Percentiles rank a stretch among this genome's conserved stretches.
Conservation (phyloP, 1,140 invertebrate species). For the Holcopasites calliopsidis region DNA sequence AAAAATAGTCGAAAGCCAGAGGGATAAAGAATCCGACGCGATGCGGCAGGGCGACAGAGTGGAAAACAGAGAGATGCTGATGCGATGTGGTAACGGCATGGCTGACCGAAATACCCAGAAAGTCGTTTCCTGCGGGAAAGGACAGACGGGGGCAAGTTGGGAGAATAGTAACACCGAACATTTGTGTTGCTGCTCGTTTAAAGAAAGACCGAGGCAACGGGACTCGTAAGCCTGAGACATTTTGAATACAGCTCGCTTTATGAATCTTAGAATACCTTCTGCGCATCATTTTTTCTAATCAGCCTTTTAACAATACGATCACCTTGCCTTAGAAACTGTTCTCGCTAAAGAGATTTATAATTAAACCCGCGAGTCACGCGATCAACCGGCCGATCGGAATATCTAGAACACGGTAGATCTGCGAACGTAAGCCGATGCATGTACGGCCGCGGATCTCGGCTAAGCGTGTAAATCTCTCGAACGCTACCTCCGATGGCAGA, state of each 20-base stretch:
- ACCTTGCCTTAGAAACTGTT: neutral
- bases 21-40: constrained; percentile 16
- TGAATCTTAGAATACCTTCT: no score
- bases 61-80: constrained; percentile 68
- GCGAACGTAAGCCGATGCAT: no score
- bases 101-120: constrained; percentile 41
- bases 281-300: no score
- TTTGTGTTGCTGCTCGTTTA: constrained; percentile 1
- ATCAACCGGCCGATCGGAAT: neutral
- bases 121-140: constrained; percentile 47
- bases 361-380: constrained; percentile 39
- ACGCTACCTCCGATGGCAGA: constrained; percentile 28
- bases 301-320: neutral
- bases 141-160: no score
- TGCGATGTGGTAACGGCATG: constrained; percentile 67
- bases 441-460: constrained; percentile 27
- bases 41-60: constrained; percentile 59
- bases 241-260: no score
- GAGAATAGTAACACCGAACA: neutral
- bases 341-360: constrained; percentile 10
- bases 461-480: constrained; percentile 30
- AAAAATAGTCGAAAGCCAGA: constrained; percentile 45
- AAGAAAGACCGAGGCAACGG: constrained; percentile 20
- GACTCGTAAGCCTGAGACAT: constrained; percentile 59
- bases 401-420: constrained; percentile 37